Percentiles rank a stretch among this genome's conserved stretches.
phyloP scores from a whole-genome alignment of 2,888 invertebrate genomes.

The Steinernema carpocapsae region DNA sequence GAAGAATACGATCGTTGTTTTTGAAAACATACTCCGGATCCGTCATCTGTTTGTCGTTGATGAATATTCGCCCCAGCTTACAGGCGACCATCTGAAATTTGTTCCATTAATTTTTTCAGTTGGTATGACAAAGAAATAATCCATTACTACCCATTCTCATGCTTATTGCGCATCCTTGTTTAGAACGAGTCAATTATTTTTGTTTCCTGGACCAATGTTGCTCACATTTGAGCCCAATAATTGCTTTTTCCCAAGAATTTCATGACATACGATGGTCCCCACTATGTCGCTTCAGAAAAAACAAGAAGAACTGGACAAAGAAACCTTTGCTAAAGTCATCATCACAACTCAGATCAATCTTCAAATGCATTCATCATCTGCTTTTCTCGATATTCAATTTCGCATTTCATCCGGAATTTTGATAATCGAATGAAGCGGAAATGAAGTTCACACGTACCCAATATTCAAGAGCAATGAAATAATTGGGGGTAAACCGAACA shows the following conservation, averaged over 20 bases:
- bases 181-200: neutral
- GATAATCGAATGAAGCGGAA: slow-evolving; percentile 6
- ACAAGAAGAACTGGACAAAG: neutral
- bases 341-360: neutral
- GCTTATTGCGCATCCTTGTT: slow-evolving; percentile 5
- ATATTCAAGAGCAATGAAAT: neutral
- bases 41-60: slow-evolving; percentile 88
- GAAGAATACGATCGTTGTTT: slow-evolving; percentile 72
- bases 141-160: too few species aligned
- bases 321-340: neutral
- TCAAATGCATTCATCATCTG: slow-evolving; percentile 15
- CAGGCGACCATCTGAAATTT: slow-evolving; percentile 80
- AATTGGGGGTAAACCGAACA: neutral
- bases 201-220: neutral
- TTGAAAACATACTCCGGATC: slow-evolving; percentile 82
- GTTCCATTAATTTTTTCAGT: neutral
- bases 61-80: slow-evolving; percentile 86
- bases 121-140: too few species aligned
- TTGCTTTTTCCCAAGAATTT: neutral
- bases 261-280: neutral
- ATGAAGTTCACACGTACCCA: slow-evolving; percentile 1
- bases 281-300: neutral
- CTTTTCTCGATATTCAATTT: neutral
- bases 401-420: slow-evolving; percentile 13
- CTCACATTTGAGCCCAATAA: neutral